phyloP scores from a whole-genome alignment of 2,888 invertebrate genomes.

The Leucoptera coffeella region DNA sequence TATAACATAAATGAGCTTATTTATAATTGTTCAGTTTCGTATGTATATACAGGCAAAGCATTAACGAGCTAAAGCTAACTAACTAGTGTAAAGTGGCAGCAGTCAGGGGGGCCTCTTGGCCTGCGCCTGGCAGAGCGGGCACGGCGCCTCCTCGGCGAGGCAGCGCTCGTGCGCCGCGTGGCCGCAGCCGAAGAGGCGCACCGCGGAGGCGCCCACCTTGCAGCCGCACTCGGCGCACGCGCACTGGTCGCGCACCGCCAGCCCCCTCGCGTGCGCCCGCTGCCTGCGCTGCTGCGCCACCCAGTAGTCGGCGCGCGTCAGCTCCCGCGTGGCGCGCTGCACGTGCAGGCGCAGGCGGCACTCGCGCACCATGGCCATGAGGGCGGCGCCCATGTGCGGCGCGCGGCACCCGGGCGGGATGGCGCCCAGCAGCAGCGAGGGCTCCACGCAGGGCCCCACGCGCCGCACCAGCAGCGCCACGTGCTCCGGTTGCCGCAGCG shows the following conservation, averaged over 20 bases:
- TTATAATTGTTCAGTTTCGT: too few relatives aligned
- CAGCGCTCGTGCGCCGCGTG: conserved; percentile 88
- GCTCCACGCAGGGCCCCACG: conserved; percentile 77
- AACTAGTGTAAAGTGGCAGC: too few relatives aligned
- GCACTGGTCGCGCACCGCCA: conserved; percentile 67
- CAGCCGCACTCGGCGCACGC: conserved; percentile 75
- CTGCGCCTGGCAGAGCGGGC: conserved; percentile 17
- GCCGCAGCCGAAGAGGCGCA: conserved; percentile 80
- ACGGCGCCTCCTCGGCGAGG: conserved; percentile 49
- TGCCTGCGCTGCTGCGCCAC: conserved; percentile 79
- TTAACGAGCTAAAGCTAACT: too few relatives aligned
- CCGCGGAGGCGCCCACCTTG: conserved; percentile 65
- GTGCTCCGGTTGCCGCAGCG: conserved; percentile 77
- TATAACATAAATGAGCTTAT: too few relatives aligned
- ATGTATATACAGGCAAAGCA: too few relatives aligned
- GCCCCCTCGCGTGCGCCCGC: conserved; percentile 69
- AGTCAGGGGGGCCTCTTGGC: too few relatives aligned
- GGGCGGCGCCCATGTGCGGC: too few relatives aligned
- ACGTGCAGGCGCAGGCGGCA: conserved; percentile 90
- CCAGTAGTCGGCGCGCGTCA: conserved; percentile 86
- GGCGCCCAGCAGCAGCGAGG: conserved; percentile 76
- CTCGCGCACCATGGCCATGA: conserved; percentile 93
- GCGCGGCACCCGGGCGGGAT: conserved; percentile 79
- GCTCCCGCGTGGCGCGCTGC: conserved; percentile 84
- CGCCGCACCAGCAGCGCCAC: conserved; percentile 54